Evolutionary conservation across 2,888 invertebrate genomes (phyloP).

Genomic region (Agapostemon virescens): DNA sequence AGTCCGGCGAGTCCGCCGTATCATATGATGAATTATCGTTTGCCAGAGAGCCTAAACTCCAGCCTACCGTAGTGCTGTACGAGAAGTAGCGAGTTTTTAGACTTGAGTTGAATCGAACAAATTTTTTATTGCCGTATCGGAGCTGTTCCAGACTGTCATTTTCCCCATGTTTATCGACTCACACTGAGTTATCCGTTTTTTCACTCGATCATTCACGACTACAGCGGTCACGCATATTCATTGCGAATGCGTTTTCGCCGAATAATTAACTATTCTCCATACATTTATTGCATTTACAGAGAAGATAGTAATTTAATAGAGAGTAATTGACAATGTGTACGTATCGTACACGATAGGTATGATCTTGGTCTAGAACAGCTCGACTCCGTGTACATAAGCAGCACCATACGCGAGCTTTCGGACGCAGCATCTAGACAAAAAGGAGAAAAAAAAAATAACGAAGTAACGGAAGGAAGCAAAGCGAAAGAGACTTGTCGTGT

Average conservation of each 20-base stretch:
- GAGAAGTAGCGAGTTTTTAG: slow-evolving; percentile 72
- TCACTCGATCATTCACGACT: slow-evolving; percentile 51
- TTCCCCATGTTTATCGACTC: slow-evolving; percentile 61
- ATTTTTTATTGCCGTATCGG: slow-evolving; percentile 72
- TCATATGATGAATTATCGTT: slow-evolving; percentile 89
- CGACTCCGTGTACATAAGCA: slow-evolving; percentile 67
- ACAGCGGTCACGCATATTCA: slow-evolving; percentile 21
- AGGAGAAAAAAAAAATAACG: not conserved
- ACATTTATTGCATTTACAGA: slow-evolving; percentile 59
- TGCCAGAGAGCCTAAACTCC: slow-evolving; percentile 83
- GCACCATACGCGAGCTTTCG: slow-evolving; percentile 62
- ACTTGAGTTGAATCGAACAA: slow-evolving; percentile 71
- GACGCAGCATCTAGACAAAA: slow-evolving; percentile 60
- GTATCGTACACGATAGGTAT: slow-evolving; percentile 53
- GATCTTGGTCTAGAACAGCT: slow-evolving; percentile 72
- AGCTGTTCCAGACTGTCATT: slow-evolving; percentile 76
- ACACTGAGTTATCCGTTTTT: slow-evolving; percentile 56
- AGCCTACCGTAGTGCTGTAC: slow-evolving; percentile 79
- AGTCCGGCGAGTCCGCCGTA: slow-evolving; percentile 88
- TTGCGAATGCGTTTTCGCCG: slow-evolving; percentile 46
- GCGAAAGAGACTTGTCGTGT: not conserved
- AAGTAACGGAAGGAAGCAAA: not conserved
- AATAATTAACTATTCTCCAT: slow-evolving; percentile 45
- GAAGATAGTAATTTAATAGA: slow-evolving; percentile 60
- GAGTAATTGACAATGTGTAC: slow-evolving; percentile 55